A percentile compares a stretch with the other conserved stretches of the same genome.
phyloP scores from a whole-genome alignment of 1,140 invertebrate species.

The Drosophila lacertosa region DNA sequence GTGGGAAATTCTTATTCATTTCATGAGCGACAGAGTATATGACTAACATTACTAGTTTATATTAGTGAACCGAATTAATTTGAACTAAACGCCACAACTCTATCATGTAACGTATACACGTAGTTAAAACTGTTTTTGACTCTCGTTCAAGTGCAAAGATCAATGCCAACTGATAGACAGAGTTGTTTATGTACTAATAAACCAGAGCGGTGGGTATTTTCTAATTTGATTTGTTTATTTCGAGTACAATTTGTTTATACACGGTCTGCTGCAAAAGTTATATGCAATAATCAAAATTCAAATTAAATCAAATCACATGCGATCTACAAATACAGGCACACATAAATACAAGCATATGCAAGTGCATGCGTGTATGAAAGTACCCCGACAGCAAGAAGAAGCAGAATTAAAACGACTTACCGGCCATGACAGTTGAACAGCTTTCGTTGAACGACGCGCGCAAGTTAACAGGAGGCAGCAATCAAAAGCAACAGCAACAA shows the following conservation, averaged over 20 bases:
- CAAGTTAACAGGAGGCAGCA: slow-evolving; percentile 43
- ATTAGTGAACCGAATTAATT: too few relatives aligned
- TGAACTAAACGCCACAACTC: too few relatives aligned
- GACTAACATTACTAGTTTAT: too few relatives aligned
- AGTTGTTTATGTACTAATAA: slow-evolving; percentile 48
- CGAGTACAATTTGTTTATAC: slow-evolving; percentile 50
- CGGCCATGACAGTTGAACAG: slow-evolving; percentile 84
- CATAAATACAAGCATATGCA: not conserved
- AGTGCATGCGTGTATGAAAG: slow-evolving; percentile 23
- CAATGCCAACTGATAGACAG: slow-evolving; percentile 60
- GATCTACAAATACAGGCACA: slow-evolving; percentile 7
- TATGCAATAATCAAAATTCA: slow-evolving; percentile 34
- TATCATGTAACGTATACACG: slow-evolving; percentile 11
- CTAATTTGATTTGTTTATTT: slow-evolving; percentile 62
- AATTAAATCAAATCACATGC: slow-evolving; percentile 19
- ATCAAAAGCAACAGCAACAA: slow-evolving; percentile 49
- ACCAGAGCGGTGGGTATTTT: slow-evolving; percentile 39
- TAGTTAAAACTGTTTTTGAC: slow-evolving; percentile 2
- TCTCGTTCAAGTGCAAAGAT: slow-evolving; percentile 54
- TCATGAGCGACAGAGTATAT: too few relatives aligned
- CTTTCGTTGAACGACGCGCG: slow-evolving; percentile 72
- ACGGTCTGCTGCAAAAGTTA: slow-evolving; percentile 35
- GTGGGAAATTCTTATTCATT: not conserved
- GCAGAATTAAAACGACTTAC: slow-evolving; percentile 68
- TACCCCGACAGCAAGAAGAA: slow-evolving; percentile 27